phyloP scores from a whole-genome alignment of 1,140 invertebrate genomes.

The Carposina sasakii region DNA sequence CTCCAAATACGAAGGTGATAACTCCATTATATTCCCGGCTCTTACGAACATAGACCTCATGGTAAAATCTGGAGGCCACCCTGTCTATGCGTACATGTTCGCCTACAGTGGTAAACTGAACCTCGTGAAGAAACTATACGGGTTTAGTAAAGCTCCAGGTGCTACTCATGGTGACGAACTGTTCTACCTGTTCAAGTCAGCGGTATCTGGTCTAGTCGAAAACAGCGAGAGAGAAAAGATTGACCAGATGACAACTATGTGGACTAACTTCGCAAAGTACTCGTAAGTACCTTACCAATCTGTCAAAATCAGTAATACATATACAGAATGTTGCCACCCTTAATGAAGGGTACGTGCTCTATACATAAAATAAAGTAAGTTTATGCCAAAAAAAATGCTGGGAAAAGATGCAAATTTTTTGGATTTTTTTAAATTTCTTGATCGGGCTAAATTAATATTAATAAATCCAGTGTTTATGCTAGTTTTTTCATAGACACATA shows the following conservation, averaged over 20 bases:
- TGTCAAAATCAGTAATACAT: too few species aligned
- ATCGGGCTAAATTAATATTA: too few species aligned
- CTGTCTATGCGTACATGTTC: conserved; percentile 59
- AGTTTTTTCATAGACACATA: too few species aligned
- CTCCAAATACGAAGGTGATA: conserved; percentile 34
- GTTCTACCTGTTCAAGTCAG: conserved; percentile 59
- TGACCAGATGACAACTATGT: conserved; percentile 41
- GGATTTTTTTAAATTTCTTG: conserved; percentile 5
- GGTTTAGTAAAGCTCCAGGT: conserved; percentile 29
- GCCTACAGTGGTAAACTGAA: conserved; percentile 54
- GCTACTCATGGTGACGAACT: conserved; percentile 60
- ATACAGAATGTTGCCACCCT: too few species aligned
- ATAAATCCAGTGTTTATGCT: too few species aligned
- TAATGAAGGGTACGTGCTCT: too few species aligned
- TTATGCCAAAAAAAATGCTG: too few species aligned
- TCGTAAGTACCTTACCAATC: conserved; percentile 38
- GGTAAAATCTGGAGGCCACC: conserved; percentile 37
- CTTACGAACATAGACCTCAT: conserved; percentile 48
- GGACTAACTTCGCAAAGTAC: conserved; percentile 57
- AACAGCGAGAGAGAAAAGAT: conserved; percentile 37
- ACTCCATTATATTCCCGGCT: conserved; percentile 54
- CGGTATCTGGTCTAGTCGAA: conserved; percentile 43
- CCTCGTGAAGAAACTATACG: conserved; percentile 49
- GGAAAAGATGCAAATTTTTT: too few species aligned
- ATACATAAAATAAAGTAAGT: too few species aligned